Conservation (phyloP, 2,797 vertebrate species). For the Lacerta bilineata region DNA sequence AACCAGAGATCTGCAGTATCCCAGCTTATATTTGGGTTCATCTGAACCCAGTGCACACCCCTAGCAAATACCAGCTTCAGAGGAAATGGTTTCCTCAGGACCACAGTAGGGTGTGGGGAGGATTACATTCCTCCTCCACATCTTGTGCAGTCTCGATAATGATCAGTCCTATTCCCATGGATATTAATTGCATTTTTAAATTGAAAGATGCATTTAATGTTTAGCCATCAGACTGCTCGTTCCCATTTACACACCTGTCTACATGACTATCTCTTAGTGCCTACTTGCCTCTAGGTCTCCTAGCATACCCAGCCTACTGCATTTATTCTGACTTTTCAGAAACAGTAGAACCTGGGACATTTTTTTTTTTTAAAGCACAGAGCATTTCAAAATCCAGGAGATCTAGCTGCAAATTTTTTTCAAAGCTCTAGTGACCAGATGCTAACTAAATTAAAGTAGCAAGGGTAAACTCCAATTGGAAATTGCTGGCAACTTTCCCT, state of each 20-base stretch:
- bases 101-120: too few relatives aligned
- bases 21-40: too few relatives aligned
- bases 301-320: background rate
- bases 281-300: background rate
- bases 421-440: background rate
- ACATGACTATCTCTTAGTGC: constrained; percentile 2
- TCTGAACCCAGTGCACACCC: too few relatives aligned
- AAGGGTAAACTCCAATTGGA: background rate
- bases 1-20: too few relatives aligned
- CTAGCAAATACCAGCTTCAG: too few relatives aligned
- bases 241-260: too few relatives aligned
- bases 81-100: too few relatives aligned
- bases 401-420: background rate
- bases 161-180: too few relatives aligned
- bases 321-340: constrained; percentile 29
- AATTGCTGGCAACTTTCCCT: background rate
- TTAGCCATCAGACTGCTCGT: background rate
- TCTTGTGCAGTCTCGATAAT: too few relatives aligned
- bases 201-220: too few relatives aligned
- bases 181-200: too few relatives aligned
- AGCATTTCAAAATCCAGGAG: background rate
- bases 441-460: background rate
- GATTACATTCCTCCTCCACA: too few relatives aligned
- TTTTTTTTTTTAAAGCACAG: background rate
- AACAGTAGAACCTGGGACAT: background rate